Conservation (phyloP, 2,797 vertebrate genomes). For the Gobionotothen gibberifrons region DNA sequence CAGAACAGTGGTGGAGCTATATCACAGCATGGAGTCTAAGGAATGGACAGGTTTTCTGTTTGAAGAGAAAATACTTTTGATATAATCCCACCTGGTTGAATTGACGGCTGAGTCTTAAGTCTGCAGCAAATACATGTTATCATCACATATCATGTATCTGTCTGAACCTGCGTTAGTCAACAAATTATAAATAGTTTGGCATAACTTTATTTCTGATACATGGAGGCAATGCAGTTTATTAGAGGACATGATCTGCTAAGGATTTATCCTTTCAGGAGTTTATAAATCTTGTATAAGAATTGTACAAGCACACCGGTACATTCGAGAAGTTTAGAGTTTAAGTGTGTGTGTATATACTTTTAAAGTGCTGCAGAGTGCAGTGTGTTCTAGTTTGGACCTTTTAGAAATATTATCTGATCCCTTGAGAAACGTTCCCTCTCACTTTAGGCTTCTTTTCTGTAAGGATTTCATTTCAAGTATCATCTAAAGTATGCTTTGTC, state of each 20-base stretch:
- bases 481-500: conserved; percentile 54
- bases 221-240: background rate
- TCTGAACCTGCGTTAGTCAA: background rate
- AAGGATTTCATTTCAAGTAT: conserved; percentile 61
- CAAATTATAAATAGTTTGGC: conserved; percentile 4
- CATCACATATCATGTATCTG: background rate
- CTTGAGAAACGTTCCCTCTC: conserved; percentile 49
- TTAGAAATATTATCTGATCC: conserved; percentile 53
- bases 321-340: conserved; percentile 20
- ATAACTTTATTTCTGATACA: conserved; percentile 17
- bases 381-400: conserved; percentile 47
- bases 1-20: background rate
- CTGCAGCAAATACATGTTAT: background rate
- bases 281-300: conserved; percentile 9
- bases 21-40: background rate
- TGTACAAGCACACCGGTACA: conserved; percentile 10
- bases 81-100: background rate
- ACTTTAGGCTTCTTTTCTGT: conserved; percentile 48
- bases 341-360: conserved; percentile 31
- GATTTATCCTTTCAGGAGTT: background rate
- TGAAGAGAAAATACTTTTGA: background rate
- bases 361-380: conserved; percentile 26
- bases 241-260: background rate
- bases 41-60: background rate
- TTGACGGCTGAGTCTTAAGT: background rate